phyloP scores from a whole-genome alignment of 2,797 vertebrate genomes.

The Podarcis siculus region DNA sequence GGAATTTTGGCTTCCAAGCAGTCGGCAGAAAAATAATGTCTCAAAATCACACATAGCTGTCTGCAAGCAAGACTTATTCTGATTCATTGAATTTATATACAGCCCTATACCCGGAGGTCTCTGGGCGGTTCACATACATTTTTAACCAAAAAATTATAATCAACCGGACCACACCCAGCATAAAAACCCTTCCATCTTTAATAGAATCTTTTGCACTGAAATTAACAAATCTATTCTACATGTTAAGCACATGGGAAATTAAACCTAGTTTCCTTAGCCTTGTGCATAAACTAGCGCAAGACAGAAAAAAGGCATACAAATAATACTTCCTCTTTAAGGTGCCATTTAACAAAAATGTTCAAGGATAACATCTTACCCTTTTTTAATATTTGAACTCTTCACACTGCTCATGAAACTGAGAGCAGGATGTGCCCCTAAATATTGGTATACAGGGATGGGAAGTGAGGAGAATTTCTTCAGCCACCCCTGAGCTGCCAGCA shows the following conservation, averaged over 20 bases:
- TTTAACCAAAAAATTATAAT: conserved; percentile 27
- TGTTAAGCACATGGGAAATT: conserved; percentile 39
- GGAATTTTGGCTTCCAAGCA: conserved; percentile 23
- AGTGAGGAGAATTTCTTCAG: not conserved
- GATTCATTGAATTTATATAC: no score
- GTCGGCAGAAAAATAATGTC: conserved; percentile 50
- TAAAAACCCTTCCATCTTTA: conserved; percentile 44
- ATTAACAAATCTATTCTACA: conserved; percentile 47
- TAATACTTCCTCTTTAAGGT: conserved; percentile 10
- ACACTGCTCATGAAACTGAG: conserved; percentile 32
- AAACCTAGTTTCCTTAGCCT: conserved; percentile 34
- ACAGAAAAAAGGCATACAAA: not conserved
- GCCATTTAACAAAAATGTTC: not conserved
- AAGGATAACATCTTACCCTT: conserved; percentile 44
- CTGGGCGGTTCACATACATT: no score
- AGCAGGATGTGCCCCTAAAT: conserved; percentile 7
- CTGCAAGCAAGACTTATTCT: conserved; percentile 28
- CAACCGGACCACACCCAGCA: not conserved
- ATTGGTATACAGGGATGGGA: not conserved
- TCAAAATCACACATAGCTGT: conserved; percentile 58
- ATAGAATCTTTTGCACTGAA: conserved; percentile 40
- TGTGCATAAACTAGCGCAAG: not conserved
- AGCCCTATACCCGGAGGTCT: no score
- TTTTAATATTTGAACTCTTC: conserved; percentile 17
- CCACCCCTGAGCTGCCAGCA: no score